Conservation (phyloP, 1,140 invertebrate species). For the Euura lappo region DNA sequence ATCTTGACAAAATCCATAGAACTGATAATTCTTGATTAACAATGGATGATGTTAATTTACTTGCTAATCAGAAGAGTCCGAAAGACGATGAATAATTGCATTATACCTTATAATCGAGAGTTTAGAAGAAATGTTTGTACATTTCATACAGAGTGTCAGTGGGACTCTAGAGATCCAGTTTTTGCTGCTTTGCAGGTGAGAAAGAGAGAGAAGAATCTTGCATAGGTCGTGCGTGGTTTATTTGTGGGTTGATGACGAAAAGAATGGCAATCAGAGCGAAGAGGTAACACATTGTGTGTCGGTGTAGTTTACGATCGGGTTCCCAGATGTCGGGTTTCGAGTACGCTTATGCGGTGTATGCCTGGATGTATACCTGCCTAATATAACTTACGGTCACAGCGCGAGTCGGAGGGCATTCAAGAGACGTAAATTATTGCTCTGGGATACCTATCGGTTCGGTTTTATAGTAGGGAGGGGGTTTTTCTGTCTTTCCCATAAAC, state of each 20-base stretch:
- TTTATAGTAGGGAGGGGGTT: background rate
- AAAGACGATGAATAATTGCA: too few species aligned
- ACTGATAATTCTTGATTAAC: too few species aligned
- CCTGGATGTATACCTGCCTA: background rate
- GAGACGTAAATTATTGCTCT: conserved; percentile 1
- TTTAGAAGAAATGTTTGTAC: too few species aligned
- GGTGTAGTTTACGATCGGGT: conserved; percentile 35
- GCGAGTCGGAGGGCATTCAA: background rate
- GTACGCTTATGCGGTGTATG: background rate
- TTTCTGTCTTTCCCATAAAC: too few species aligned
- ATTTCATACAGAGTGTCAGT: too few species aligned
- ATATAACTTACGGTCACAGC: background rate
- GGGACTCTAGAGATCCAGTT: too few species aligned
- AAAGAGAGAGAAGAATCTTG: too few species aligned
- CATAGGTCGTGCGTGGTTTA: background rate
- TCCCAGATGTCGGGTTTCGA: conserved; percentile 30
- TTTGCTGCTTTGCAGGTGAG: too few species aligned
- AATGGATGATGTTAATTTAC: too few species aligned
- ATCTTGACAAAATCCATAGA: too few species aligned
- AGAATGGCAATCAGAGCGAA: conserved; percentile 38
- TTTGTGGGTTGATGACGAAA: conserved; percentile 16
- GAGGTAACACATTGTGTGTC: conserved; percentile 31
- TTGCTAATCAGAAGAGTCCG: too few species aligned
- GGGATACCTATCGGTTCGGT: background rate
- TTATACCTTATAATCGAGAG: too few species aligned